phyloP scores from a whole-genome alignment of 2,113 vertebrate genomes.

The Myanophis thanlyinensis region DNA sequence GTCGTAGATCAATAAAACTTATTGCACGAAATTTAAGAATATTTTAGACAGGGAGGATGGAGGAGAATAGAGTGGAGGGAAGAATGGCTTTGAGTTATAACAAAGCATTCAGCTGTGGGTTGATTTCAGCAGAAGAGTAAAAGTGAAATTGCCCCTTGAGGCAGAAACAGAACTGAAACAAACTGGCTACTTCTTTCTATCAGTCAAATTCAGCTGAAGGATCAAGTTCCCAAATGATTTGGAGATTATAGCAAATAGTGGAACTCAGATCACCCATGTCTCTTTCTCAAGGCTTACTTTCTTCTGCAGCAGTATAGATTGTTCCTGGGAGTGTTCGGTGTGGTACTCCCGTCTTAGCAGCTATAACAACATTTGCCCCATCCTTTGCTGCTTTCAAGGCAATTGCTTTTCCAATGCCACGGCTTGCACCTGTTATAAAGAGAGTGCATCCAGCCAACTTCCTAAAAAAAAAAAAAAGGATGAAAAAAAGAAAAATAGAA shows the following conservation, averaged over 20 bases:
- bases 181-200: not conserved
- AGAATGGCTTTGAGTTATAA: not conserved
- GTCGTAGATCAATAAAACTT: not conserved
- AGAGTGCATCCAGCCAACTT: constrained; percentile 89
- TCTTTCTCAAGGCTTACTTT: constrained; percentile 74
- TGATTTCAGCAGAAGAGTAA: not conserved
- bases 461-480: constrained; percentile 66
- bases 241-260: not conserved
- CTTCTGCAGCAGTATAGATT: constrained; percentile 90
- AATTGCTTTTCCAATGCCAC: constrained; percentile 96
- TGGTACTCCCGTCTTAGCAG: constrained; percentile 86
- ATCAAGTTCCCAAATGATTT: not conserved
- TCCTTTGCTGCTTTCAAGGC: constrained; percentile 94
- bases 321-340: constrained; percentile 92
- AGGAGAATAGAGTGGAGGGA: not conserved
- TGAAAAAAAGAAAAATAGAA: not conserved
- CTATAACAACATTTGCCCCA: constrained; percentile 92
- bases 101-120: not conserved
- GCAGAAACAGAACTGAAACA: not conserved
- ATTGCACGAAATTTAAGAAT: not conserved
- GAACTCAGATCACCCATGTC: not conserved
- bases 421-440: constrained; percentile 94
- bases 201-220: too few relatives aligned
- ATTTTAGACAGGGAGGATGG: not conserved
- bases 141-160: not conserved